A percentile compares a stretch with the other conserved stretches of the same genome.
Conservation (phyloP, 2,888 invertebrate species). For the Sisyra nigra region DNA sequence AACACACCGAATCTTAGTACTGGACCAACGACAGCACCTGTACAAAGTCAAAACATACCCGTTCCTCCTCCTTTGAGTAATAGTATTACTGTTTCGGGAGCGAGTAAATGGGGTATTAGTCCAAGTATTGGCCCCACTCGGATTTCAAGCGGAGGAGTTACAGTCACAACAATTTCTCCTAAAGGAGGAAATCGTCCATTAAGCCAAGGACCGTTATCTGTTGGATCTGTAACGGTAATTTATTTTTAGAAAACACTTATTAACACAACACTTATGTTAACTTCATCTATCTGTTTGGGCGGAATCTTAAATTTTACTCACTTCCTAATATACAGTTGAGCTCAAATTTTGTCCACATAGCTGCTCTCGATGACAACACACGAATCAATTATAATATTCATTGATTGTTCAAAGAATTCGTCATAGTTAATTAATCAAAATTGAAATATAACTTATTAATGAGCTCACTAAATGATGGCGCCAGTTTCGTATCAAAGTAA, state of each 20-base stretch:
- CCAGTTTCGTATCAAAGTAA: too few relatives aligned
- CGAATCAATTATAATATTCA: too few relatives aligned
- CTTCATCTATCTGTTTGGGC: too few relatives aligned
- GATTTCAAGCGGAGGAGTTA: slow-evolving; percentile 38
- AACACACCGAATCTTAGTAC: slow-evolving; percentile 25
- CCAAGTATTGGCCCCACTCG: slow-evolving; percentile 26
- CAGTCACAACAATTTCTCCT: slow-evolving; percentile 45
- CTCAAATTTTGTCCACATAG: too few relatives aligned
- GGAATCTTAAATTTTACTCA: too few relatives aligned
- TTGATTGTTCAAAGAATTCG: too few relatives aligned
- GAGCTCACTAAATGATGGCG: too few relatives aligned
- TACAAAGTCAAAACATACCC: slow-evolving; percentile 14
- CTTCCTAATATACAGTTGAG: too few relatives aligned
- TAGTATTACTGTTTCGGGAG: slow-evolving; percentile 32
- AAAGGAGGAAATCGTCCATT: slow-evolving; percentile 28
- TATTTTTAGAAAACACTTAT: neutral
- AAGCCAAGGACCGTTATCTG: slow-evolving; percentile 34
- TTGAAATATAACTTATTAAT: too few relatives aligned
- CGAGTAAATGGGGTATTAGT: slow-evolving; percentile 31
- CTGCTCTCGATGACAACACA: too few relatives aligned
- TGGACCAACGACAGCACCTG: slow-evolving; percentile 13
- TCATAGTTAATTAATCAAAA: too few relatives aligned
- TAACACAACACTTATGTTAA: too few relatives aligned
- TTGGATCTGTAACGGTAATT: slow-evolving; percentile 12
- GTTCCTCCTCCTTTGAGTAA: slow-evolving; percentile 27